Evolutionary conservation across 2,888 invertebrate genomes (phyloP).

Genomic region (Chrysolina americana): DNA sequence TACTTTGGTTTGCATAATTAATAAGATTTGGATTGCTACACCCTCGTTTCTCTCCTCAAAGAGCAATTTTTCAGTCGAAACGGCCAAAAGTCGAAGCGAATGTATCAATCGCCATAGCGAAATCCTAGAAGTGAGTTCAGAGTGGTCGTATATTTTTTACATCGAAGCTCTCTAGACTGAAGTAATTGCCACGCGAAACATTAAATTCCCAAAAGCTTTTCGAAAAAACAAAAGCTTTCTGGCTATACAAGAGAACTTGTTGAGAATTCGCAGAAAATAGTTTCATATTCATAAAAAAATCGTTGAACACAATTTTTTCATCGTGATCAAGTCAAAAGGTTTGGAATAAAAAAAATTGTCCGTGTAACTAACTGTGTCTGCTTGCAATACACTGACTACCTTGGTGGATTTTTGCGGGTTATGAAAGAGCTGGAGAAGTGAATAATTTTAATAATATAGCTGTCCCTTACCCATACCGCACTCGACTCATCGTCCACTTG

Average conservation of each 20-base stretch:
- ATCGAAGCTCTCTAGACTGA: conserved; percentile 3
- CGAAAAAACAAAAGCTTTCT: background rate
- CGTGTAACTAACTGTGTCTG: no score
- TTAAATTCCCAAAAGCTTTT: background rate
- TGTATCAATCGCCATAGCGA: conserved; percentile 10
- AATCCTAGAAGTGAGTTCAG: background rate
- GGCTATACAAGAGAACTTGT: background rate
- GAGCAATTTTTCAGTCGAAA: conserved; percentile 14
- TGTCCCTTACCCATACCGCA: no score
- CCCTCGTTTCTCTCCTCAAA: conserved; percentile 9
- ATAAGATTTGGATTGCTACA: conserved; percentile 1
- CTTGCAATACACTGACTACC: no score
- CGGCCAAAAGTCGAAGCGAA: background rate
- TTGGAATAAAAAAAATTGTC: no score
- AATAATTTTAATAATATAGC: no score
- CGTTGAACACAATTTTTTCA: no score
- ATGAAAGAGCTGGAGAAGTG: no score
- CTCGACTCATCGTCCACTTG: no score
- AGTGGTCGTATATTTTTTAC: conserved; percentile 7
- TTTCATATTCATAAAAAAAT: background rate
- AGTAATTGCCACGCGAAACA: conserved; percentile 1
- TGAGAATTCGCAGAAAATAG: background rate
- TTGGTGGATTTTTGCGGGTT: no score
- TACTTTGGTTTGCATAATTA: conserved; percentile 15
- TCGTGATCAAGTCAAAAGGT: no score